Percentiles rank a stretch among this genome's conserved stretches.
Conservation (phyloP, 2,888 invertebrate genomes). For the Sesia apiformis region DNA sequence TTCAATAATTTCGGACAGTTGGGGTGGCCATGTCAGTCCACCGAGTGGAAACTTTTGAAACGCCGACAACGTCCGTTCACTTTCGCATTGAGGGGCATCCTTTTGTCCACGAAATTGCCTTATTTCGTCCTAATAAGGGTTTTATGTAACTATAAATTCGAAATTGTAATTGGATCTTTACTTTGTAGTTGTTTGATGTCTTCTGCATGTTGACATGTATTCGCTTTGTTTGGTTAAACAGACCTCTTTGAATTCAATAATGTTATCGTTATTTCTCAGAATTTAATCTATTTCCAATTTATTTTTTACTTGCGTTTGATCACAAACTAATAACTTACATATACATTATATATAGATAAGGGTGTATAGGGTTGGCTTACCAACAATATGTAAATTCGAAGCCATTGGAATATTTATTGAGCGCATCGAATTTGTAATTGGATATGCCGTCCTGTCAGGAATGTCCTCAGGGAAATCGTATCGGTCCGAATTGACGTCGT, state of each 20-base stretch:
- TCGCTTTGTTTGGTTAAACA: slow-evolving; percentile 23
- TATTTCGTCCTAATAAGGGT: slow-evolving; percentile 65
- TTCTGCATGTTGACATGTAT: slow-evolving; percentile 30
- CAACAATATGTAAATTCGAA: slow-evolving; percentile 42
- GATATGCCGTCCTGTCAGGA: slow-evolving; percentile 40
- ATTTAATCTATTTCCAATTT: slow-evolving; percentile 7
- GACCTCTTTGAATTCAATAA: slow-evolving; percentile 1
- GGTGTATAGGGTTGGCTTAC: neutral
- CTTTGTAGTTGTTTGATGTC: slow-evolving; percentile 60
- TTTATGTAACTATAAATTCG: slow-evolving; percentile 58
- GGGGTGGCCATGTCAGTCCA: slow-evolving; percentile 36
- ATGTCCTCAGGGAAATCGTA: slow-evolving; percentile 56
- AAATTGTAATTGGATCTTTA: slow-evolving; percentile 51
- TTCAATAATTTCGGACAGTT: slow-evolving; percentile 61
- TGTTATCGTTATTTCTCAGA: neutral
- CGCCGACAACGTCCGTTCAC: slow-evolving; percentile 42
- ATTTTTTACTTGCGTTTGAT: slow-evolving; percentile 1
- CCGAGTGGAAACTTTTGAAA: slow-evolving; percentile 65
- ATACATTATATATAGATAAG: no score
- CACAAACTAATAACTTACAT: no score
- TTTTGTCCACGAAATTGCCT: slow-evolving; percentile 70
- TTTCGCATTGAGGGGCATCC: slow-evolving; percentile 40
- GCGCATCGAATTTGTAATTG: slow-evolving; percentile 64
- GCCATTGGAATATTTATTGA: slow-evolving; percentile 64
- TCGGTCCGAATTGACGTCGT: slow-evolving; percentile 39